phyloP scores from a whole-genome alignment of 2,888 invertebrate genomes.

The Drosophila ezoana region DNA sequence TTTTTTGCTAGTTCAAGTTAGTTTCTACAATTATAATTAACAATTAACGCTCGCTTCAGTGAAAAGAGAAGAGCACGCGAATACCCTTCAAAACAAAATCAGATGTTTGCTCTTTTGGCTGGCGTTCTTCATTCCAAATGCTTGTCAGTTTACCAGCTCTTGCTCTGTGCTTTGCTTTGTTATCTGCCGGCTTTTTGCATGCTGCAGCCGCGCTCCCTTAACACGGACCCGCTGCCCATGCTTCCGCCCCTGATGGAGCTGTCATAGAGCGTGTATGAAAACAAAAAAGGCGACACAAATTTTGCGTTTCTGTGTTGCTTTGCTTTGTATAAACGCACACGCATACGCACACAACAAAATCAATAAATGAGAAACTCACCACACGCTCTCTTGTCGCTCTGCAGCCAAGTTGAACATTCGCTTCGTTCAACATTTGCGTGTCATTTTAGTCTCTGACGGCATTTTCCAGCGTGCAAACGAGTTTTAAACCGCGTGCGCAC shows the following conservation, averaged over 20 bases:
- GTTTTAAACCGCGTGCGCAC: slow-evolving; percentile 25
- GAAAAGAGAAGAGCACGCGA: neutral
- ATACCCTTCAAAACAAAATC: slow-evolving; percentile 24
- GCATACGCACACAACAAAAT: slow-evolving; percentile 52
- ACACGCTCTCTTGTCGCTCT: slow-evolving; percentile 12
- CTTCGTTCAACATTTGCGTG: slow-evolving; percentile 25
- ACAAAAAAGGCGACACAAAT: slow-evolving; percentile 52
- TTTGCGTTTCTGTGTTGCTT: slow-evolving; percentile 46
- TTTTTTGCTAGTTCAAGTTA: neutral
- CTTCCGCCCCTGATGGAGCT: slow-evolving; percentile 10
- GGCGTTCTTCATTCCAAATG: slow-evolving; percentile 11
- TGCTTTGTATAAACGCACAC: slow-evolving; percentile 39
- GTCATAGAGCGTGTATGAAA: slow-evolving; percentile 41
- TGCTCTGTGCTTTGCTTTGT: slow-evolving; percentile 19
- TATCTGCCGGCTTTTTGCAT: slow-evolving; percentile 64
- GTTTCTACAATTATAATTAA: slow-evolving; percentile 1
- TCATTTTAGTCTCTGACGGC: slow-evolving; percentile 68
- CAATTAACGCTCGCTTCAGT: neutral
- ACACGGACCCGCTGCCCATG: slow-evolving; percentile 2
- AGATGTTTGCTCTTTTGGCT: slow-evolving; percentile 47
- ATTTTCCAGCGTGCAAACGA: slow-evolving; percentile 61
- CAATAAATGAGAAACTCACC: slow-evolving; percentile 66
- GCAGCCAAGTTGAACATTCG: slow-evolving; percentile 31
- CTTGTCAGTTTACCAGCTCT: slow-evolving; percentile 8
- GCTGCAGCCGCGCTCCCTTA: slow-evolving; percentile 29